phyloP scores from a whole-genome alignment of 2,797 vertebrate genomes.

The Enteromius anoplus region DNA sequence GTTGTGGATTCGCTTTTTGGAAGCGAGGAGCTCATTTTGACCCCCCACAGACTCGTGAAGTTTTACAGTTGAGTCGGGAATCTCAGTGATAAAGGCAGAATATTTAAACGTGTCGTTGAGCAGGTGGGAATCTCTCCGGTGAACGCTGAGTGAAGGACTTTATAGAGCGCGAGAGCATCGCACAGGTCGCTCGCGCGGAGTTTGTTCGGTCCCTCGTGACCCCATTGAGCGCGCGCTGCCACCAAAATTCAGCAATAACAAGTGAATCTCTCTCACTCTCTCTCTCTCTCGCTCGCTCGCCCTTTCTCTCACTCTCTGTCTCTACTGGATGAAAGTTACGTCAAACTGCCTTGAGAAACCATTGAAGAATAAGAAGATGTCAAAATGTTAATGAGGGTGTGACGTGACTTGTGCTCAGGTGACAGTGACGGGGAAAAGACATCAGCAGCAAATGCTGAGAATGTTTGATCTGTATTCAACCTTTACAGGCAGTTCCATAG shows the following conservation, averaged over 20 bases:
- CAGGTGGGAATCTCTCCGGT: background rate
- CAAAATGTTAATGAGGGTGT: background rate
- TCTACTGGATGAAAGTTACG: conserved; percentile 35
- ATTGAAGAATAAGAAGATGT: conserved; percentile 3
- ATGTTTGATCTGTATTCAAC: background rate
- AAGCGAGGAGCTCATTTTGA: conserved; percentile 62
- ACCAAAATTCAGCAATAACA: conserved; percentile 17
- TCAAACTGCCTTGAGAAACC: conserved; percentile 7
- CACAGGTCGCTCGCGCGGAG: conserved; percentile 38
- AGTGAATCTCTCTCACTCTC: conserved; percentile 21
- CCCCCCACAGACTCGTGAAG: conserved; percentile 20
- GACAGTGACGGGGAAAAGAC: background rate
- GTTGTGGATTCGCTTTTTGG: conserved; percentile 90
- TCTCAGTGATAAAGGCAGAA: no score
- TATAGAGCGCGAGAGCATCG: conserved; percentile 18
- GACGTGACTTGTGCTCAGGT: conserved; percentile 8
- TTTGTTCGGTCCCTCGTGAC: conserved; percentile 54
- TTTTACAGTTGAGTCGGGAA: background rate
- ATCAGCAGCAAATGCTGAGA: background rate
- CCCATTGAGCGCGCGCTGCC: conserved; percentile 27
- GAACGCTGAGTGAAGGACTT: conserved; percentile 17
- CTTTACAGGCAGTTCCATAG: background rate
- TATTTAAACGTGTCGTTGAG: background rate
- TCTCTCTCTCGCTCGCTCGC: conserved; percentile 5
- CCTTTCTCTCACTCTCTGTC: conserved; percentile 1